A percentile compares a stretch with the other conserved stretches of the same genome.
These are phyloP conservation scores for Nettapus auritus DNA, from an alignment of 2,113 vertebrate species.

Conservation along the genomic window DNA sequence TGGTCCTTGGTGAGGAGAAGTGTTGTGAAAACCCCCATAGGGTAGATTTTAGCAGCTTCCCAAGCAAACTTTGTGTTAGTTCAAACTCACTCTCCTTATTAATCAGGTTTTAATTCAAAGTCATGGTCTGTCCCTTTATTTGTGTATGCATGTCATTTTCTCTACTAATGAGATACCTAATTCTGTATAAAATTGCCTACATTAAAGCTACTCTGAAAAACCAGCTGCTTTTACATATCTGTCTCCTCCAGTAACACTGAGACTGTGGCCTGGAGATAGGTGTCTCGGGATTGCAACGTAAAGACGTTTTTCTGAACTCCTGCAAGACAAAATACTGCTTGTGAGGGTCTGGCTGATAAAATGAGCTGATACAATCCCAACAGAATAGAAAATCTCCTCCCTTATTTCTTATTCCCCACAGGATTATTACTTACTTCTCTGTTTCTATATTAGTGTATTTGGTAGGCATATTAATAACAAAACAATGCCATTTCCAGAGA, in stretches of 20 bases:
- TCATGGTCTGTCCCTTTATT: neutral
- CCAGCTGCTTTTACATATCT: neutral
- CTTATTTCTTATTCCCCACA: neutral
- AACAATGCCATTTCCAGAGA: neutral
- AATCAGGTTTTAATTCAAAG: neutral
- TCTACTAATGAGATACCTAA: neutral
- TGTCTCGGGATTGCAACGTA: neutral
- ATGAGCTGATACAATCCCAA: neutral
- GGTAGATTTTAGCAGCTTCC: neutral
- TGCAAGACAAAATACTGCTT: neutral
- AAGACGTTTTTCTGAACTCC: neutral
- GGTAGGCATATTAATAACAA: neutral
- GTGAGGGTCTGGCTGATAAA: neutral
- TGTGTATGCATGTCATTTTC: neutral
- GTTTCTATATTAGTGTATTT: neutral
- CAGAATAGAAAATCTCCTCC: neutral
- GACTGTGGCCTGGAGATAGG: neutral
- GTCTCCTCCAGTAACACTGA: neutral
- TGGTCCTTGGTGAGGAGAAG: neutral
- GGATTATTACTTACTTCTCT: neutral
- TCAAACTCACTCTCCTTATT: neutral
- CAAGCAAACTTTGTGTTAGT: neutral
- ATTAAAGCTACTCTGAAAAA: neutral
- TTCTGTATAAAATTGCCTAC: neutral
- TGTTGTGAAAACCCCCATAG: fast-evolving